phyloP scores from a whole-genome alignment of 2,797 vertebrate genomes.

The Pangasius djambal region DNA sequence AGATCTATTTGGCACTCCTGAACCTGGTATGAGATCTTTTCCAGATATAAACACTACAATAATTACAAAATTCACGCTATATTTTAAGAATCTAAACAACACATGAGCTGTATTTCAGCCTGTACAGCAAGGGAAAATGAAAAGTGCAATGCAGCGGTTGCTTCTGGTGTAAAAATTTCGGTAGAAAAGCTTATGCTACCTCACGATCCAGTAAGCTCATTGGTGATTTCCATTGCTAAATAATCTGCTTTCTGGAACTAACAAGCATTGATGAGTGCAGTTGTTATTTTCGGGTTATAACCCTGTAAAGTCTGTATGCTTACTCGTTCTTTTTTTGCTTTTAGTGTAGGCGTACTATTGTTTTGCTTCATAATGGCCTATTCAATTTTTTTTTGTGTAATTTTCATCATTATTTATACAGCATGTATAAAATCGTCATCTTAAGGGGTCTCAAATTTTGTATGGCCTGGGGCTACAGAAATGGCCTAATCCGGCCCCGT shows the following conservation, averaged over 20 bases:
- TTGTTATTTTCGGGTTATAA: background rate
- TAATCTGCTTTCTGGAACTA: background rate
- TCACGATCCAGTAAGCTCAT: background rate
- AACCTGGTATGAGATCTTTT: background rate
- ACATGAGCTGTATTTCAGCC: background rate
- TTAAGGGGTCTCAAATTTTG: background rate
- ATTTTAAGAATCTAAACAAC: background rate
- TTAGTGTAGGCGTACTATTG: background rate
- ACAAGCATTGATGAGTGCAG: background rate
- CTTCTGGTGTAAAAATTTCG: background rate
- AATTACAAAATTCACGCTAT: background rate
- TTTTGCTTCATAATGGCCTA: background rate
- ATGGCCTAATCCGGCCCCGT: background rate
- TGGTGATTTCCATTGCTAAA: background rate
- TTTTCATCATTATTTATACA: background rate
- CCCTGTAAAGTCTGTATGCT: background rate
- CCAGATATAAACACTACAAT: background rate
- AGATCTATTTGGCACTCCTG: too few species aligned
- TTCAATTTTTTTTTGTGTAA: background rate
- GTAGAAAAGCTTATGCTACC: background rate
- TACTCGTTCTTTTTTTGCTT: background rate
- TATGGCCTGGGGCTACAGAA: background rate
- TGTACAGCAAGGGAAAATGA: background rate
- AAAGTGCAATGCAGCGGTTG: background rate
- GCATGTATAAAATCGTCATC: background rate